phyloP scores from a whole-genome alignment of 1,140 invertebrate species.

The Musca vetustissima region DNA sequence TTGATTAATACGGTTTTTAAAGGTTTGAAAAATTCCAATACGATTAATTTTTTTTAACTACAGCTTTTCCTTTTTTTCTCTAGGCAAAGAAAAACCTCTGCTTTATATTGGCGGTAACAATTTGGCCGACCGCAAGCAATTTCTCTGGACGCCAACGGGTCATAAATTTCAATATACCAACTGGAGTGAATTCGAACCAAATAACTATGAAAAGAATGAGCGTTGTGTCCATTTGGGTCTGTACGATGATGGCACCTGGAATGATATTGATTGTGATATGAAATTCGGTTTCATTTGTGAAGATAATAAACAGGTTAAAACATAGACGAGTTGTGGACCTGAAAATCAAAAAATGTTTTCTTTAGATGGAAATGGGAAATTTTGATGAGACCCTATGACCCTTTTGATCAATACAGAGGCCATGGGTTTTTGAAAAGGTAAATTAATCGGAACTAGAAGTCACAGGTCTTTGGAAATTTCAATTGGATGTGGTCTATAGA shows the following conservation, averaged over 20 bases:
- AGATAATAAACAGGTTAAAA: no score
- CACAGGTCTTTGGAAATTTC: no score
- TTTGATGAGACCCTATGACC: no score
- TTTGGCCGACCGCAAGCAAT: not conserved
- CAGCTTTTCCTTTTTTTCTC: not conserved
- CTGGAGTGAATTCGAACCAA: not conserved
- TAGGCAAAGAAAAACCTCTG: no score
- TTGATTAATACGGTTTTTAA: not conserved
- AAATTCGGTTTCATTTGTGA: conserved; percentile 5
- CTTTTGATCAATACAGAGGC: no score
- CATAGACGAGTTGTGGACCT: no score
- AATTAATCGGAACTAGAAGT: no score
- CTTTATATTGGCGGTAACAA: not conserved
- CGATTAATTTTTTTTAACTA: not conserved
- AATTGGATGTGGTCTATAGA: no score
- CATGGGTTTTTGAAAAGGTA: no score
- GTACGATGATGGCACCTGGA: not conserved
- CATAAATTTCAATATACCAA: not conserved
- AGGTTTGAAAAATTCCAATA: not conserved
- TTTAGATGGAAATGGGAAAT: no score
- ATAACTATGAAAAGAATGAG: not conserved
- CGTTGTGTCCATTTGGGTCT: conserved; percentile 1
- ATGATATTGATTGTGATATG: not conserved
- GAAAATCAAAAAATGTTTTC: no score
- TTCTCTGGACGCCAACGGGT: not conserved